Base-by-base conservation (phyloP, 2,888 invertebrate genomes). In the Choristoneura rosaceana region DNA sequence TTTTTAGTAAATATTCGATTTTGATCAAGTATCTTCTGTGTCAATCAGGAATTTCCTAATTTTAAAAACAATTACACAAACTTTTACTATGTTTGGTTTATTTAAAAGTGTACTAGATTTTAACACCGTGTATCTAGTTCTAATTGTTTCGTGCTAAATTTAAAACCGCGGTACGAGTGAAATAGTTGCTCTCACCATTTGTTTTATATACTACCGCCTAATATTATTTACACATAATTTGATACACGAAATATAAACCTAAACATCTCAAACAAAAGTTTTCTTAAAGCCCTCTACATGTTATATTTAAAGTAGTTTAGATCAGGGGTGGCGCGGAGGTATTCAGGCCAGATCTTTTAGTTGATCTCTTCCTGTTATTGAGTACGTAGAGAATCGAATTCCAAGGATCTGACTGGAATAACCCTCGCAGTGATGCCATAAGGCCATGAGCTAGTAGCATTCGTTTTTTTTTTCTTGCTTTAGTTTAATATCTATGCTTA, bases 171-270 rank as follows among this genome's bases (percentile, higher is more conserved):
- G 47, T 4, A 47, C 4, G 47, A 47, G 47, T 47, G 52, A 17
- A 52, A 17, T 52, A 52, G 52, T 52, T 52, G 12, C 7, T 52
- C 3, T 52, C 25, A 55, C 25, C 12, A 2, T 55, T 55, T 55
- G 17, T 55, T 55, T 55, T 55, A 55, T 55, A 55, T 55, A 12
- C 55, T 25, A 25, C 15, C 55, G 25, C 55, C 17, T 17, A 55
- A 55, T 55, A 55, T 55, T 55, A 55, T 55, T 52, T 52, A 55
- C 55, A 55, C 55, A 55, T 55, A 12, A 55, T 55, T 25, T 25
- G 17, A 25, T 25, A 55, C 55, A 55, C 55, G 55, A 55, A 55
- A 55, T 55, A 55, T 55, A 55, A 55, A 55, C 55, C 55, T 55
- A 25, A 55, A 55, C 55, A 55, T 55, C 55, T 10, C 12, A 25